These are phyloP conservation scores for Leptonema lineaticorne DNA, from an alignment of 1,140 invertebrate genomes.

Conservation along the genomic window DNA sequence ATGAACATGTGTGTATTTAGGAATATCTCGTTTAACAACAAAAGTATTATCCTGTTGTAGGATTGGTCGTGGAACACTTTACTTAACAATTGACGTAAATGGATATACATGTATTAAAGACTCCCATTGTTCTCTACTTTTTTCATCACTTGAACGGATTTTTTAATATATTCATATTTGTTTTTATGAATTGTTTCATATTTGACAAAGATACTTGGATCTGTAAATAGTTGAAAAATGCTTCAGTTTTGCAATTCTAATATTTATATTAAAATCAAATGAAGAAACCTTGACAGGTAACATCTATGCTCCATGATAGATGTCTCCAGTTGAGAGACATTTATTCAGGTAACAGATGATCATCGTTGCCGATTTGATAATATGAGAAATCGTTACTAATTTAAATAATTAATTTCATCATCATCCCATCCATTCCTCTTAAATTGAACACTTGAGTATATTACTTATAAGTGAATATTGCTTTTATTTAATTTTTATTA, in stretches of 20 bases:
- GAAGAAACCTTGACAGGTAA: constrained; percentile 44
- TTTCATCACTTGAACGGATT: no score
- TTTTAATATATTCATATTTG: constrained; percentile 45
- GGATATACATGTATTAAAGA: no score
- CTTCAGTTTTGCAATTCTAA: not conserved
- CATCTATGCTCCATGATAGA: constrained; percentile 53
- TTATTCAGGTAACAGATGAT: constrained; percentile 56
- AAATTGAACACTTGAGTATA: constrained; percentile 54
- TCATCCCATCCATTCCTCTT: constrained; percentile 45
- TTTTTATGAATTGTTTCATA: constrained; percentile 51
- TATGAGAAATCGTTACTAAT: constrained; percentile 47
- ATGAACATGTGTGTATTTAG: constrained; percentile 42
- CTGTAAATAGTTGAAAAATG: constrained; percentile 39
- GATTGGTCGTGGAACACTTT: constrained; percentile 55
- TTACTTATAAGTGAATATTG: no score
- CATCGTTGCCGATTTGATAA: constrained; percentile 57
- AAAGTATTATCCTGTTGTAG: constrained; percentile 50
- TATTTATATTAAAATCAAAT: constrained; percentile 35
- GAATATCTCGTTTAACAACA: constrained; percentile 43
- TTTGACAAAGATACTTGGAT: constrained; percentile 54
- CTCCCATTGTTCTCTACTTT: no score
- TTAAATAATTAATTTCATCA: no score
- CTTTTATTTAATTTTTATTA: no score
- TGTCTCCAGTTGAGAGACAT: constrained; percentile 47
- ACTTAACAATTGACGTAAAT: constrained; percentile 59